Evolutionary conservation across 2,797 vertebrate genomes (phyloP), one percentile per base, ranked within the genome.

Genomic region (Cynopterus sphinx): DNA sequence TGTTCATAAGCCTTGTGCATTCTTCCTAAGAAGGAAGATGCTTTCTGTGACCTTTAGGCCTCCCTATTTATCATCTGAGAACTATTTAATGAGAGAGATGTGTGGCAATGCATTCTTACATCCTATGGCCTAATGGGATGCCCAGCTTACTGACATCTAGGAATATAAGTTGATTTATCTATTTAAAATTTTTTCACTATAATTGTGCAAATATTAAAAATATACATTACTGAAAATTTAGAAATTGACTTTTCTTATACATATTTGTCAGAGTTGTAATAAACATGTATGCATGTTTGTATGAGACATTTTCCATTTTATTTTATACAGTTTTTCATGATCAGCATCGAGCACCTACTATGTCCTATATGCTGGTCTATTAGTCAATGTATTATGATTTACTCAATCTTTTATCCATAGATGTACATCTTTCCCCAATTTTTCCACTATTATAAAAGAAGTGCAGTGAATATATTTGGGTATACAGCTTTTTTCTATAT

Each of bases 361-460:
- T 89, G 46, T 68, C 33, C 9, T 71, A 36, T 53, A 17, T 88
- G 11, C 9, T 59, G 16, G 5, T 55, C n/a, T 63, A 43, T 51
- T 87, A 68, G 24, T 81, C 28, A 67, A 1, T 53, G 12, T 15
- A 67, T 33, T 73, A 28, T 57, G 36, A 73, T 63, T 86, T 74
- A 89, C 39, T 67, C 9, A 75, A 24, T 1, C 17, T 73, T 92
- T 95, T n/a, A 87, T 82, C 16, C 68, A 67, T 28, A 71, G 10
- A 63, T 73, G 2, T 57, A 33, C 13, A 68, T 81, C 21, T 74
- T 86, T 10, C 16, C 19, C 8, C 39, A 71, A 0, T 36, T 53
- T 97, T 83, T 51, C 49, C 10, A 93, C 41, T 36, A 53, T 89
- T 91, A n/a, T 75, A 90, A 83, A 81, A 93, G 22, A 94, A 59